Conservation (phyloP, 1,140 invertebrate genomes). For the Agrilus planipennis region DNA sequence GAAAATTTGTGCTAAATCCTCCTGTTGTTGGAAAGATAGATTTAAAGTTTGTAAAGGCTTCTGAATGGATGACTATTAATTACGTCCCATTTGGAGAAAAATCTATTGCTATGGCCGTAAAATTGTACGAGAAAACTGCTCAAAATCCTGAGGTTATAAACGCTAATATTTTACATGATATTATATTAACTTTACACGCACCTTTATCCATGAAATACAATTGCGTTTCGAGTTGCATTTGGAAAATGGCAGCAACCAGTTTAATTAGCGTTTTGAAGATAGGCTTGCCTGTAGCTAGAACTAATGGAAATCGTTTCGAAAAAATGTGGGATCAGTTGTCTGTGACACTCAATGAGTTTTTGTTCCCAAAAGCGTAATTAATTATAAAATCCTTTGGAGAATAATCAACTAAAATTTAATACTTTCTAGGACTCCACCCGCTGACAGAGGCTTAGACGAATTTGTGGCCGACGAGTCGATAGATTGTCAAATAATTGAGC, state of each 20-base stretch:
- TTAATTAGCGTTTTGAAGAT: slow-evolving; percentile 68
- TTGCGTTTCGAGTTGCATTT: slow-evolving; percentile 69
- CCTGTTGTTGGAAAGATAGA: slow-evolving; percentile 50
- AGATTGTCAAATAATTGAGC: slow-evolving; percentile 77
- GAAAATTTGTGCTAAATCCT: slow-evolving; percentile 58
- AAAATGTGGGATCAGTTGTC: slow-evolving; percentile 78
- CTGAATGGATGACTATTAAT: slow-evolving; percentile 74
- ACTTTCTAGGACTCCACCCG: slow-evolving; percentile 37
- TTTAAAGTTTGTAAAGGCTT: slow-evolving; percentile 36
- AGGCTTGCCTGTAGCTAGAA: slow-evolving; percentile 77
- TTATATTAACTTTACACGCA: slow-evolving; percentile 60
- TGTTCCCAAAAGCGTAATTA: slow-evolving; percentile 67
- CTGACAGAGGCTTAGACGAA: slow-evolving; percentile 66
- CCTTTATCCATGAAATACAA: slow-evolving; percentile 74
- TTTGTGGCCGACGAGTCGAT: slow-evolving; percentile 72
- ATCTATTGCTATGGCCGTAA: slow-evolving; percentile 67
- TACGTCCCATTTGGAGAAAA: slow-evolving; percentile 83
- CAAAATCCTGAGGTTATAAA: slow-evolving; percentile 60
- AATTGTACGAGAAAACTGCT: slow-evolving; percentile 72
- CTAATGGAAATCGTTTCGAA: slow-evolving; percentile 55
- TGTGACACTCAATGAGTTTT: slow-evolving; percentile 76
- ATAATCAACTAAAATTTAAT: too few species aligned
- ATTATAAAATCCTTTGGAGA: too few species aligned
- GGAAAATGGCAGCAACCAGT: slow-evolving; percentile 74
- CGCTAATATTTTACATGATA: slow-evolving; percentile 61